Conservation (phyloP, 2,797 vertebrate species). For the Glyptemys insculpta region DNA sequence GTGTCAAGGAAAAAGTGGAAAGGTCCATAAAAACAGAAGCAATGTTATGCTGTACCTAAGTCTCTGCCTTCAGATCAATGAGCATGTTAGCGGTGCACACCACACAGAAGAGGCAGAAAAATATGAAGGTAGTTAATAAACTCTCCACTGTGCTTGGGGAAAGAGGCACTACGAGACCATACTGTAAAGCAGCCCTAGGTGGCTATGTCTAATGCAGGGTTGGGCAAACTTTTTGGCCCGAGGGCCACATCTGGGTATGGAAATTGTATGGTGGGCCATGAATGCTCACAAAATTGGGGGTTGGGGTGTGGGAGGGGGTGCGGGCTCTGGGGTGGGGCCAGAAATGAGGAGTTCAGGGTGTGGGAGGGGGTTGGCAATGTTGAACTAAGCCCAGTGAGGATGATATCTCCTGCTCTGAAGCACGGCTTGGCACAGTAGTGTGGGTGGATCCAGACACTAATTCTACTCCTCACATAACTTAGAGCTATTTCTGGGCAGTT, state of each 20-base stretch:
- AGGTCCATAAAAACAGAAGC: constrained; percentile 29
- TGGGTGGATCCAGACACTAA: neutral
- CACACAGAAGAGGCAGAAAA: constrained; percentile 33
- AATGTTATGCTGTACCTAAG: constrained; percentile 19
- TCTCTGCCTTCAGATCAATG: no score
- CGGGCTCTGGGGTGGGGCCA: no score
- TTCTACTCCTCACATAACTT: neutral
- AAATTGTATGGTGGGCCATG: no score
- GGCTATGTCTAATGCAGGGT: constrained; percentile 47
- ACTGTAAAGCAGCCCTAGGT: constrained; percentile 64
- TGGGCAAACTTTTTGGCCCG: no score
- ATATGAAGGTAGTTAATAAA: constrained; percentile 72
- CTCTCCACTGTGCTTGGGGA: constrained; percentile 45
- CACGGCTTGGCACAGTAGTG: neutral
- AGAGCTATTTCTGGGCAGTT: neutral
- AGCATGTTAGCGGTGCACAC: constrained; percentile 43
- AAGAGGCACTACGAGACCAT: constrained; percentile 17
- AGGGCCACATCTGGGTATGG: no score
- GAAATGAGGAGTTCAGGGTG: no score
- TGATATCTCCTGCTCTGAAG: neutral
- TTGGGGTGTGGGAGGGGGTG: no score
- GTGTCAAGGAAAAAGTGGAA: constrained; percentile 22
- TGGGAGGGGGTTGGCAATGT: neutral
- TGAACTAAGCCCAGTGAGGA: no score
- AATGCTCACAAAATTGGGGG: no score